phyloP scores from a whole-genome alignment of 2,888 invertebrate species.

The Torymus auratus region DNA sequence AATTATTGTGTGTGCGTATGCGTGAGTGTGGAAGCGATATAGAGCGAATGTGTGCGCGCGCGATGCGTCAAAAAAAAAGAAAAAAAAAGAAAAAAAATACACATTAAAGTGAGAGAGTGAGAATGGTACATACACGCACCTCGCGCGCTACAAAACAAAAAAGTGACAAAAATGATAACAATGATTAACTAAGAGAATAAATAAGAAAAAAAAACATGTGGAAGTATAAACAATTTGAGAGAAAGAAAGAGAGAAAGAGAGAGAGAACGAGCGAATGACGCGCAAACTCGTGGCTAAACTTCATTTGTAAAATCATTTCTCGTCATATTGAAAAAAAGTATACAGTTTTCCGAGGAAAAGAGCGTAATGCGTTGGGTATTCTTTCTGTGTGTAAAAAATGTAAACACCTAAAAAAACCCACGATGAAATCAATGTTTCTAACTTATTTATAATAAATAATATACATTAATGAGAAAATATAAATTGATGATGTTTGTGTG shows the following conservation, averaged over 20 bases:
- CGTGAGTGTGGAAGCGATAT: neutral
- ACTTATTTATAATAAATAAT: conserved; percentile 77
- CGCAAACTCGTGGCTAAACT: conserved; percentile 76
- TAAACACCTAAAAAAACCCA: conserved; percentile 74
- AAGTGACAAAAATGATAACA: conserved; percentile 9
- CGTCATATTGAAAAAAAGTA: conserved; percentile 76
- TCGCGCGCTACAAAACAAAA: conserved; percentile 57
- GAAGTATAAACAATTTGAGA: conserved; percentile 19
- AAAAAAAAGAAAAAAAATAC: no score
- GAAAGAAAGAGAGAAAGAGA: neutral
- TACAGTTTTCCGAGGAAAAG: conserved; percentile 76
- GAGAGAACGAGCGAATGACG: conserved; percentile 62
- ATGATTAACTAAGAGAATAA: conserved; percentile 1
- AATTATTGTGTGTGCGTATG: no score
- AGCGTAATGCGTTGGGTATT: conserved; percentile 70
- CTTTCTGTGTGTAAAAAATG: conserved; percentile 76
- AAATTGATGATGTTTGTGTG: conserved; percentile 67
- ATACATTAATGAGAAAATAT: conserved; percentile 76
- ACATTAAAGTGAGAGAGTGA: conserved; percentile 36
- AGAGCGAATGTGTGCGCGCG: conserved; percentile 45
- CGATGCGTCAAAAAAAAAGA: conserved; percentile 18
- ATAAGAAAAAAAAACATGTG: conserved; percentile 11
- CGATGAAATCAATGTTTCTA: conserved; percentile 75
- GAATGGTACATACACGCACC: conserved; percentile 43
- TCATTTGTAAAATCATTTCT: conserved; percentile 80